Evolutionary conservation across 2,888 invertebrate species (phyloP).

Genomic region (Phymatocera aterrima): DNA sequence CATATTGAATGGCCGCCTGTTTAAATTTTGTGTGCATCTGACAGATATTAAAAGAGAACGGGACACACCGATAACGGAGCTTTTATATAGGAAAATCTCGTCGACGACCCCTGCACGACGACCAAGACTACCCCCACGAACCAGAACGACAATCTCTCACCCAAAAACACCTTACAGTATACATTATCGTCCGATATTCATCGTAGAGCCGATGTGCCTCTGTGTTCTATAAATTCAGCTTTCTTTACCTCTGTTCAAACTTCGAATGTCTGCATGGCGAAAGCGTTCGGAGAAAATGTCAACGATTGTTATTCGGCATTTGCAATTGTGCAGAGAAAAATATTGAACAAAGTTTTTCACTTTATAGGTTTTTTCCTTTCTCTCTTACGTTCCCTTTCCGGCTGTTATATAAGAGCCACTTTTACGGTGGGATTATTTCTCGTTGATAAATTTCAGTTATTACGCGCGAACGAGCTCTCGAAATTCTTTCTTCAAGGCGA

Average conservation of each 20-base stretch:
- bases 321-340: no score
- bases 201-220: not conserved
- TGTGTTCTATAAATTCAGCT: no score
- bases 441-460: constrained; percentile 26
- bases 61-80: constrained; percentile 41
- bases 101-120: constrained; percentile 29
- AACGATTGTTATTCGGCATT: no score
- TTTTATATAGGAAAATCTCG: constrained; percentile 41
- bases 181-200: not conserved
- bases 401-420: not conserved
- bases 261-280: no score
- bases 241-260: no score
- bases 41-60: constrained; percentile 45
- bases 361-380: not conserved
- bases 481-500: constrained; percentile 31
- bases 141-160: constrained; percentile 13
- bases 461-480: constrained; percentile 31
- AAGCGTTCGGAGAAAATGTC: no score
- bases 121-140: constrained; percentile 20
- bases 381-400: not conserved
- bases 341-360: not conserved
- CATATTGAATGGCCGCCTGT: constrained; percentile 45
- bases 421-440: constrained; percentile 10
- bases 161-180: constrained; percentile 12
- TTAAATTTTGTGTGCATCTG: constrained; percentile 44